Conservation (phyloP, 2,113 vertebrate genomes). For the Salvator merianae region DNA sequence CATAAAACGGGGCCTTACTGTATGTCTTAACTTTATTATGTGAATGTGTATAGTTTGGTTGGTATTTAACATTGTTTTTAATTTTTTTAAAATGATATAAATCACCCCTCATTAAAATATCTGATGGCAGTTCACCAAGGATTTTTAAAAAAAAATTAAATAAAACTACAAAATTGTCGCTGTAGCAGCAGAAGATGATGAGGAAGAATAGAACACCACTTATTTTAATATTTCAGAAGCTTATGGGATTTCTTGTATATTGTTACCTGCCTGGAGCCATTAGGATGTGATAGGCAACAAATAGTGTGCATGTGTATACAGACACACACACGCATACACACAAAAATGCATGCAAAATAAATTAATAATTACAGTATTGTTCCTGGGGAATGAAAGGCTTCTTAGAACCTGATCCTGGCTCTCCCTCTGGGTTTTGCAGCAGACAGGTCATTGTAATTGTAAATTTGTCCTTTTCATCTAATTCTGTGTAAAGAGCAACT, state of each 20-base stretch:
- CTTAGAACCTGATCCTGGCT: conserved; percentile 42
- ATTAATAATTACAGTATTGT: conserved; percentile 26
- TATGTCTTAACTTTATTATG: too few species aligned
- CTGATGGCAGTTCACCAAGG: too few species aligned
- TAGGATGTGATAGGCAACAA: neutral
- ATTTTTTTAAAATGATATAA: too few species aligned
- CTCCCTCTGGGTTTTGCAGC: conserved; percentile 64
- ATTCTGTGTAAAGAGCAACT: conserved; percentile 73
- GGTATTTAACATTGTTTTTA: too few species aligned
- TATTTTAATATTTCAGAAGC: neutral
- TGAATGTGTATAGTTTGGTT: too few species aligned
- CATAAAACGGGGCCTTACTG: too few species aligned
- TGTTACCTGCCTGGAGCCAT: neutral
- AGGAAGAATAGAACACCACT: neutral
- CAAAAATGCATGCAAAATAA: conserved; percentile 9
- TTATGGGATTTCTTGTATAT: neutral
- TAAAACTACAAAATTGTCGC: neutral
- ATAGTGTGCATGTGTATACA: neutral
- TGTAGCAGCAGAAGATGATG: too few species aligned
- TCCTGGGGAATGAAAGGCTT: conserved; percentile 40
- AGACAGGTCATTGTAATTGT: conserved; percentile 71
- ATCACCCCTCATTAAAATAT: too few species aligned
- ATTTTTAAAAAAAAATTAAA: too few species aligned
- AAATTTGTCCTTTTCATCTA: conserved; percentile 73
- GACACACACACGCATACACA: neutral